Percentiles rank a stretch among this genome's conserved stretches.
Evolutionary conservation across 2,113 vertebrate genomes (phyloP).

Genomic region (Lamprotornis superbus): DNA sequence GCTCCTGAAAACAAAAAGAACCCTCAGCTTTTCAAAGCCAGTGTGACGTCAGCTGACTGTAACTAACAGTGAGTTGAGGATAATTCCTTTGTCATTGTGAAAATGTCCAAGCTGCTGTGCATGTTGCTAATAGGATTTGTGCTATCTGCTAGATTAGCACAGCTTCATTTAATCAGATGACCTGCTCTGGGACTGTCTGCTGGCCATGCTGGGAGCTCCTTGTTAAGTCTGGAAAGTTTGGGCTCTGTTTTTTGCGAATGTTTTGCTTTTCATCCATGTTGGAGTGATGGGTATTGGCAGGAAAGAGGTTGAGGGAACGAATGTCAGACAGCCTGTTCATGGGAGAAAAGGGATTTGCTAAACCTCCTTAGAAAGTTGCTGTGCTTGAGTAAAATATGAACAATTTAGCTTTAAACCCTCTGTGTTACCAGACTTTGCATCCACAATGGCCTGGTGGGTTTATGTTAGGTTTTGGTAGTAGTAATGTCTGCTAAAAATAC

Average conservation of each 20-base stretch:
- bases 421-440: neutral
- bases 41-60: neutral
- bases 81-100: slow-evolving; percentile 49
- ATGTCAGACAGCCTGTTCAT: neutral
- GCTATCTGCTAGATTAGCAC: slow-evolving; percentile 49
- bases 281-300: neutral
- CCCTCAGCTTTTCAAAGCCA: neutral
- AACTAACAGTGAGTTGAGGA: neutral
- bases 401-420: neutral
- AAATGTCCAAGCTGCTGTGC: neutral
- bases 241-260: neutral
- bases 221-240: neutral
- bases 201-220: neutral
- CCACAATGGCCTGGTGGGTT: neutral
- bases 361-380: neutral
- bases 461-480: neutral
- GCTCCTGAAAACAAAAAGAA: neutral
- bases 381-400: neutral
- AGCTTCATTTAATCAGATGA: slow-evolving; percentile 57
- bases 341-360: neutral
- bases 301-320: neutral
- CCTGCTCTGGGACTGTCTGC: slow-evolving; percentile 8
- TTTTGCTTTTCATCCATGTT: neutral
- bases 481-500: neutral
- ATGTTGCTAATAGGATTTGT: slow-evolving; percentile 53